Conservation (phyloP, 2,888 invertebrate species). For the Drosophila bunnanda region DNA sequence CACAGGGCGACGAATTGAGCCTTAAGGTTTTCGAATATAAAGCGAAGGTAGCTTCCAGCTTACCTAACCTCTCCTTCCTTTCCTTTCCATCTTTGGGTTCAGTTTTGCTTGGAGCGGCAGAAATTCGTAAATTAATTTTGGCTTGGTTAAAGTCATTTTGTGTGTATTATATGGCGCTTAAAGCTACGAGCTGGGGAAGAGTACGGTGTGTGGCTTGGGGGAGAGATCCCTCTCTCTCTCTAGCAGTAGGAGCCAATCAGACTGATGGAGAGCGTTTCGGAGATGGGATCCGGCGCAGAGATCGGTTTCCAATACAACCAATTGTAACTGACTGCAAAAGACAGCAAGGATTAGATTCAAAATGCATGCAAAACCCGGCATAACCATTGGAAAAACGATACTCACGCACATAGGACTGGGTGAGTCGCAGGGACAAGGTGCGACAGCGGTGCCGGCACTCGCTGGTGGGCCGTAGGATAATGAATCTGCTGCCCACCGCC, state of each 20-base stretch:
- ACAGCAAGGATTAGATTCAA: not conserved
- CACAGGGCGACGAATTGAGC: constrained; percentile 37
- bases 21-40: not conserved
- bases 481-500: constrained; percentile 89
- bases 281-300: constrained; percentile 87
- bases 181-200: constrained; percentile 32
- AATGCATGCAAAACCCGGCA: not conserved
- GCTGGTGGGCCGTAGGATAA: constrained; percentile 90
- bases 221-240: not conserved
- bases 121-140: constrained; percentile 44
- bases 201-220: not conserved
- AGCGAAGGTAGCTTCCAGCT: constrained; percentile 17
- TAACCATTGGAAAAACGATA: constrained; percentile 58
- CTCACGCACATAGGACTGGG: constrained; percentile 91
- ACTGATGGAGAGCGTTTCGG: constrained; percentile 87
- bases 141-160: constrained; percentile 28
- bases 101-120: constrained; percentile 24
- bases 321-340: constrained; percentile 88
- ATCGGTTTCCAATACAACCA: constrained; percentile 91
- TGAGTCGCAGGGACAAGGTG: constrained; percentile 89
- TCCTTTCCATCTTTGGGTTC: not conserved
- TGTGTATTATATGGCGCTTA: constrained; percentile 27
- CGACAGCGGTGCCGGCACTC: constrained; percentile 91
- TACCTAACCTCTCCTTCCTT: not conserved
- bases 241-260: constrained; percentile 89